Conservation (phyloP, 1,140 invertebrate genomes). For the Apis dorsata region DNA sequence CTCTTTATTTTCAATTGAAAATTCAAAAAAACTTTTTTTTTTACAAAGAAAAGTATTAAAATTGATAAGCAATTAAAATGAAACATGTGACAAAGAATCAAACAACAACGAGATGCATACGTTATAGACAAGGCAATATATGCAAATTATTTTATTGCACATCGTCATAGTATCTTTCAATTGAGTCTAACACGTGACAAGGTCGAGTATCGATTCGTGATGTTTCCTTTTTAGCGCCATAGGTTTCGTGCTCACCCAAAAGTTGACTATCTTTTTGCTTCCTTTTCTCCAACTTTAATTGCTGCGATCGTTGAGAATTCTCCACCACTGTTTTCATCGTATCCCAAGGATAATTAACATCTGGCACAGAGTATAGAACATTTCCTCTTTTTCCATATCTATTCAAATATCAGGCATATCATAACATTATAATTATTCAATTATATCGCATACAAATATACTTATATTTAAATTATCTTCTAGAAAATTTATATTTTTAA, state of each 20-base stretch:
- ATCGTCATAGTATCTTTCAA: slow-evolving; percentile 57
- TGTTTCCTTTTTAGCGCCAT: not conserved
- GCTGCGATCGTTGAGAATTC: slow-evolving; percentile 33
- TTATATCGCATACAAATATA: not conserved
- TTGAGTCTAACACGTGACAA: slow-evolving; percentile 30
- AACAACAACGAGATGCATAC: not conserved
- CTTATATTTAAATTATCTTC: not conserved
- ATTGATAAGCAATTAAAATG: not conserved
- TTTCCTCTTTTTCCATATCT: slow-evolving; percentile 66
- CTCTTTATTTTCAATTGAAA: too few species aligned
- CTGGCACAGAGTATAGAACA: not conserved
- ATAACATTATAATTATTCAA: not conserved
- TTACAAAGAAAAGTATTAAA: too few species aligned
- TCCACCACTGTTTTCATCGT: slow-evolving; percentile 50
- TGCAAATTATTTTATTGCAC: slow-evolving; percentile 49
- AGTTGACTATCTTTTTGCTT: slow-evolving; percentile 22
- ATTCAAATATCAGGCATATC: not conserved
- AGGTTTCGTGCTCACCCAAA: slow-evolving; percentile 9
- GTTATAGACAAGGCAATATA: not conserved
- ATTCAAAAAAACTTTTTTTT: not conserved
- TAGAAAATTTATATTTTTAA: not conserved
- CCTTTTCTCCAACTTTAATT: slow-evolving; percentile 31
- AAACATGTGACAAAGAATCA: not conserved
- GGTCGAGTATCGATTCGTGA: not conserved
- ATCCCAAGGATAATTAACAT: slow-evolving; percentile 34